Evolutionary conservation across 2,797 vertebrate genomes (phyloP).

Genomic region (Tauraco hartlaubi): DNA sequence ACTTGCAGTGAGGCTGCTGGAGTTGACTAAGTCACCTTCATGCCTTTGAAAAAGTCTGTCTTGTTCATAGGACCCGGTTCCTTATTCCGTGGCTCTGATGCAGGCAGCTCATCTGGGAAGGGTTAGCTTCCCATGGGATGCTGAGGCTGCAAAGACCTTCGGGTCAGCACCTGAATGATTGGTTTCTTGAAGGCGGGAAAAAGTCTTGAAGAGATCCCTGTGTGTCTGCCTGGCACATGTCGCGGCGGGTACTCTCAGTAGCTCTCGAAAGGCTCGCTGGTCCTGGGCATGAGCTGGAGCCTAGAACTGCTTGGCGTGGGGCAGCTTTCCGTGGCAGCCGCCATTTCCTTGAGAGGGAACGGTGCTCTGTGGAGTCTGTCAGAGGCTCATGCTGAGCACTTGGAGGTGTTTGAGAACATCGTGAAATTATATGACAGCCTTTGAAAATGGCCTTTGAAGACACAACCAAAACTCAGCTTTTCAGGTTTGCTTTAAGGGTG

Average conservation of each 20-base stretch:
- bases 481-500: background rate
- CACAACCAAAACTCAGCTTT: background rate
- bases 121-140: background rate
- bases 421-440: fast-evolving
- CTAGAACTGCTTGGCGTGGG: fast-evolving
- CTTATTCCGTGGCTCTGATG: background rate
- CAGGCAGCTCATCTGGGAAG: background rate
- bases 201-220: background rate
- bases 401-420: background rate
- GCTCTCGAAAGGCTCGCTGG: background rate
- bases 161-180: background rate
- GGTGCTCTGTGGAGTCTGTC: fast-evolving
- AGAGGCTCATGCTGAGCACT: background rate
- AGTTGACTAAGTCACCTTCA: background rate
- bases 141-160: background rate
- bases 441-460: background rate
- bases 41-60: background rate
- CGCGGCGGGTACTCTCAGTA: background rate
- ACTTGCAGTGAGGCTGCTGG: background rate
- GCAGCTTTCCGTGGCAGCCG: background rate
- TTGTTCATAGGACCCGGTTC: background rate
- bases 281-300: background rate
- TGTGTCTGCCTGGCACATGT: background rate
- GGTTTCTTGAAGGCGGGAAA: background rate
- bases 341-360: background rate